A percentile compares a stretch with the other conserved stretches of the same genome.
Conservation (phyloP, 92 coral and sea anemone species). For the Zoanthus gigantus region DNA sequence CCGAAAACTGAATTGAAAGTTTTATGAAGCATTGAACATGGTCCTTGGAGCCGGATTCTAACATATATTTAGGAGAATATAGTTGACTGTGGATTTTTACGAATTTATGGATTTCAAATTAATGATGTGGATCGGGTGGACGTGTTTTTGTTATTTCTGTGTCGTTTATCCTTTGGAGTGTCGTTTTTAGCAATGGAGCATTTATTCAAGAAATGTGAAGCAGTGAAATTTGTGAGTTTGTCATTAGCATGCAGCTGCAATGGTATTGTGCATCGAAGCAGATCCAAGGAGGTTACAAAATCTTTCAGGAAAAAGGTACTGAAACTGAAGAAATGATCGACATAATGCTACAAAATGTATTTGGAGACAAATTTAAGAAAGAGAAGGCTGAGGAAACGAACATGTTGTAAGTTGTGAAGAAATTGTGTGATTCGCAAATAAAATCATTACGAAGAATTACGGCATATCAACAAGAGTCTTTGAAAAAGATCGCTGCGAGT, state of each 20-base stretch:
- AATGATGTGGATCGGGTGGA: background rate
- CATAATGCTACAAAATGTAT: slow-evolving; percentile 6
- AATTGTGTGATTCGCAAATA: background rate
- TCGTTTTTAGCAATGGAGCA: slow-evolving; percentile 5
- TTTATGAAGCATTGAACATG: background rate
- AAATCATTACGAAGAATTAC: background rate
- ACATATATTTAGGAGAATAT: background rate
- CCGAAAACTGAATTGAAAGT: too few relatives aligned
- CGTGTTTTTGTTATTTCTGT: background rate
- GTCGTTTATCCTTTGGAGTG: background rate
- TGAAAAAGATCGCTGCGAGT: slow-evolving; percentile 8
- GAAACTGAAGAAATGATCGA: background rate
- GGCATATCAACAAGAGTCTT: slow-evolving; percentile 3
- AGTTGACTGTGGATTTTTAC: background rate
- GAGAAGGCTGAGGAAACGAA: slow-evolving; percentile 6
- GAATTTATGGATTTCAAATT: background rate
- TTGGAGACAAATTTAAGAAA: background rate
- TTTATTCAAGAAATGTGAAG: background rate
- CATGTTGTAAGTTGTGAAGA: background rate
- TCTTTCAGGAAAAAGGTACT: slow-evolving; percentile 2
- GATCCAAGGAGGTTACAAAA: background rate
- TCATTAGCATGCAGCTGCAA: background rate
- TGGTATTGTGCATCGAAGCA: slow-evolving; percentile 4
- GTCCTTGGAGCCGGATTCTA: background rate
- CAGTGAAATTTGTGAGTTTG: background rate